Evolutionary conservation across 2,888 invertebrate species (phyloP).

Genomic region (Noctua comes): DNA sequence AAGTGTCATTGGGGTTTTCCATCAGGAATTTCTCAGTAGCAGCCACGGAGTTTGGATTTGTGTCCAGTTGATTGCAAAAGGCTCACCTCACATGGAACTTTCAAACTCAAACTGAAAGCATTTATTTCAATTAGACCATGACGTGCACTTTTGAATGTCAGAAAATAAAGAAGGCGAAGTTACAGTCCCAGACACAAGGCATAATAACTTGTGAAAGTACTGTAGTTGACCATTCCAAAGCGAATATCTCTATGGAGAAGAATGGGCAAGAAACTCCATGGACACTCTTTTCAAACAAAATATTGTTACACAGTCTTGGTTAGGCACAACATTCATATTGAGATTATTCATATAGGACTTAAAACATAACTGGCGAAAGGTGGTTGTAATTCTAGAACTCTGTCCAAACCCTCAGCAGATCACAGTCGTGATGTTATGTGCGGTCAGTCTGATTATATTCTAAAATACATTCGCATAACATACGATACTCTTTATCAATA

Average conservation of each 20-base stretch:
- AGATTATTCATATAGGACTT: not conserved
- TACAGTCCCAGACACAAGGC: too few relatives aligned
- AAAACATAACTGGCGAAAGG: not conserved
- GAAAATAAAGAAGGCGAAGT: too few relatives aligned
- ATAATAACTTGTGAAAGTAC: too few relatives aligned
- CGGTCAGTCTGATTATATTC: not conserved
- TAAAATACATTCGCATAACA: not conserved
- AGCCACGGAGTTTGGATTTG: not conserved
- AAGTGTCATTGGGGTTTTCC: not conserved
- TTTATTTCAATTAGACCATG: too few relatives aligned
- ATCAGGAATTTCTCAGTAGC: not conserved
- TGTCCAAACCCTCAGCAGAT: not conserved
- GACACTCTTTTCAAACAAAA: too few relatives aligned
- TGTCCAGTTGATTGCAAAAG: not conserved
- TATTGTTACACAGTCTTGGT: too few relatives aligned
- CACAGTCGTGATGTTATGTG: not conserved
- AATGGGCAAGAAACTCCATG: too few relatives aligned
- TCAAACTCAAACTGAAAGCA: too few relatives aligned
- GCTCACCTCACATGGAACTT: not conserved
- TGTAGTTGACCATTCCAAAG: too few relatives aligned
- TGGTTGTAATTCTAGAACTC: not conserved
- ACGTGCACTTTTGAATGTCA: too few relatives aligned
- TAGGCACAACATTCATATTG: too few relatives aligned
- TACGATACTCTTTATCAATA: not conserved
- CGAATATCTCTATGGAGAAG: too few relatives aligned